Evolutionary conservation across 1,140 invertebrate genomes (phyloP).

Genomic region (Diachasmimorpha longicaudata): DNA sequence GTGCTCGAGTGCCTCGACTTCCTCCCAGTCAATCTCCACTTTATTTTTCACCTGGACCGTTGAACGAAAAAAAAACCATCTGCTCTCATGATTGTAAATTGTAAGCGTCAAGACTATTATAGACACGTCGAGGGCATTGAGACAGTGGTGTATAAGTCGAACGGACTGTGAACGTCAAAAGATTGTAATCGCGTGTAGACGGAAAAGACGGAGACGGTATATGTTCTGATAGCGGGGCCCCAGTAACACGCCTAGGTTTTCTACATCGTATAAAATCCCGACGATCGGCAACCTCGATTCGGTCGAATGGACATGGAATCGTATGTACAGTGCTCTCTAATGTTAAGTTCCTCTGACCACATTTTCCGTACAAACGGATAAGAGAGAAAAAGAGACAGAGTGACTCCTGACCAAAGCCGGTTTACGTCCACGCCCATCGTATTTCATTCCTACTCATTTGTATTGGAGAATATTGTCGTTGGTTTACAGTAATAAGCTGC

Average conservation of each 20-base stretch:
- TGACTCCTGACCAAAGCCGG: background rate
- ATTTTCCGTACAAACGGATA: background rate
- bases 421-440: constrained; percentile 4
- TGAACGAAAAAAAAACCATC: background rate
- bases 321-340: background rate
- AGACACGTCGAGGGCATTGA: background rate
- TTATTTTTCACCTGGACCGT: background rate
- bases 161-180: constrained; percentile 1
- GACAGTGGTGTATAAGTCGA: background rate
- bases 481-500: background rate
- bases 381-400: background rate
- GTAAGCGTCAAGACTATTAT: background rate
- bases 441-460: background rate
- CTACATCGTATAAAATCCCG: background rate
- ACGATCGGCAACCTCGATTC: constrained; percentile 14
- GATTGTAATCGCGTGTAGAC: background rate
- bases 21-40: background rate
- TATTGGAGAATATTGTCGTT: background rate
- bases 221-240: background rate
- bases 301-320: constrained; percentile 1
- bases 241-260: constrained; percentile 1
- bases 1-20: background rate
- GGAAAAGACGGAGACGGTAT: background rate
- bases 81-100: background rate
- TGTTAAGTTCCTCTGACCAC: constrained; percentile 1